phyloP scores from a whole-genome alignment of 2,888 invertebrate genomes.

The Lasioglossum marginatum region DNA sequence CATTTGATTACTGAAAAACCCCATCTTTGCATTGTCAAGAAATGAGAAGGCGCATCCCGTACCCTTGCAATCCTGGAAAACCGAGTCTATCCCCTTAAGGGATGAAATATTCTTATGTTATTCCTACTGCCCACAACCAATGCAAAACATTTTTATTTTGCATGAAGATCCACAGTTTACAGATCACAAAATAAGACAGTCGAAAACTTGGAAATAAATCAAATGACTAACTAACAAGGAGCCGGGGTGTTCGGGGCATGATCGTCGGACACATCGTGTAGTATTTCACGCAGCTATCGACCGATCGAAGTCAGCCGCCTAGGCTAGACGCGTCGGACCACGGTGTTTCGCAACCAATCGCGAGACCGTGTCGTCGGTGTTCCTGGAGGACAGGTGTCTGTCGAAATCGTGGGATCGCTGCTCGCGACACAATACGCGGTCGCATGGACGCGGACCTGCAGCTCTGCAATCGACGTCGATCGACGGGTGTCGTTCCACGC shows the following conservation, averaged over 20 bases:
- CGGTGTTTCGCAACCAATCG: conserved; percentile 56
- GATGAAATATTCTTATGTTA: no score
- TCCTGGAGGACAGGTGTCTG: conserved; percentile 58
- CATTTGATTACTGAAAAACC: no score
- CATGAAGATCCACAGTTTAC: no score
- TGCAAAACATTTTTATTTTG: no score
- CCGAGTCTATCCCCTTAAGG: no score
- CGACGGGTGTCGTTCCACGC: conserved; percentile 25
- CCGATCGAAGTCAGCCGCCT: conserved; percentile 51
- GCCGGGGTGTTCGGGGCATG: neutral
- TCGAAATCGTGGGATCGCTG: conserved; percentile 53
- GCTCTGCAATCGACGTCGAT: conserved; percentile 36
- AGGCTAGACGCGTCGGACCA: conserved; percentile 53
- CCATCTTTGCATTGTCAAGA: no score
- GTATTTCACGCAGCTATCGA: conserved; percentile 52
- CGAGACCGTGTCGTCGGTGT: conserved; percentile 42
- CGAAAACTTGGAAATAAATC: neutral
- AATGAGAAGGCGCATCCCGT: no score
- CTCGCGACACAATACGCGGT: conserved; percentile 46
- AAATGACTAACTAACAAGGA: conserved; percentile 10
- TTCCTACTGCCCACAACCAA: no score
- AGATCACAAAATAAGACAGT: no score
- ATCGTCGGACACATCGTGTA: conserved; percentile 50
- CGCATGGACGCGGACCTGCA: conserved; percentile 22
- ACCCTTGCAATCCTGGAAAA: no score